Base-by-base conservation (phyloP, 1,140 invertebrate genomes). In the Phortica variegata region DNA sequence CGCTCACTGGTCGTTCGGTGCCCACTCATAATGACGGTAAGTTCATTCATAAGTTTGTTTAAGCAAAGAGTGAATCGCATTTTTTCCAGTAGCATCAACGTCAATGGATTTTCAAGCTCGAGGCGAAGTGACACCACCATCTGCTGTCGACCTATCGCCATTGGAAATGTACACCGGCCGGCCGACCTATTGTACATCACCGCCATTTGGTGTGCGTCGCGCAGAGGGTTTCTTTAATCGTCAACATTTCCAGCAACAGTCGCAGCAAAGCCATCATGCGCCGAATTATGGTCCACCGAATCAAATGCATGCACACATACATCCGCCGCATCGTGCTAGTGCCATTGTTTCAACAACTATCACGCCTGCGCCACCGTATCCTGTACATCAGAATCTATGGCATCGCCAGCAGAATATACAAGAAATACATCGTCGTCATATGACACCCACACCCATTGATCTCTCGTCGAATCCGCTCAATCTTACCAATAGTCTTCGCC, bases 331-430 rank as follows among this genome's bases (percentile, higher is more conserved):
- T 53, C 61, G 51, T 38, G 62, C 51, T 43, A 55, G 55, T 12
- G 65, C 65, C 3, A 65, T 68, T 26, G 65, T 69, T 23, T 49
- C 65, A 1, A 68, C 63, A 0, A 69, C 65, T 6, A 23, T 65
- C 17, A 69, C 61, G 13, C 62, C 65, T 0, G 65, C 70, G 54
- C 83, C 87, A 52, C 84, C 88, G 36, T 84, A 88, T 79, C 82
- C 86, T 19, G 77, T 87, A 7, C 87, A 89, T 68, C 86, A 88
- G 61, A 79, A 85, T 53, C 70, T 89, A 16, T 89, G 86, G 86
- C 79, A 86, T 44, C 80, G 83, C 4, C 87, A 89, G 58, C 87
- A 89, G 54, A 83, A 85, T 45, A 82, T 83, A 65, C 83, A 88
- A 47, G 73, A 74, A 56, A 36, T 75, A 19, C 74, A 74, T 49